These are phyloP conservation scores for Pempheris klunzingeri DNA, from an alignment of 2,797 vertebrate species.

Conservation along the genomic window DNA sequence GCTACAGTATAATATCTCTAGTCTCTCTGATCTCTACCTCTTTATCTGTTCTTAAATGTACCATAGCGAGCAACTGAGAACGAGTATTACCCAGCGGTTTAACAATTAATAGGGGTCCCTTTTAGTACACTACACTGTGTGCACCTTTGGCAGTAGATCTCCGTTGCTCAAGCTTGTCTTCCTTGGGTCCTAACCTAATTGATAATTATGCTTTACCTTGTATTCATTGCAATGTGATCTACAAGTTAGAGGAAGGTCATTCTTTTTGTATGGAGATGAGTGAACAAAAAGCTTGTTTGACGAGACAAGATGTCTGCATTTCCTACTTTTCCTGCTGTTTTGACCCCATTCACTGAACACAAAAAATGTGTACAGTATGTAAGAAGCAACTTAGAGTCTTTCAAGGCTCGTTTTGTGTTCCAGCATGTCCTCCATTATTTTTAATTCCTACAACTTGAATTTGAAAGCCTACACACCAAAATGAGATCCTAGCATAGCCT, in stretches of 20 bases:
- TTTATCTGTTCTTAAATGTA: too few species aligned
- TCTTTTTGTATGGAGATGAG: not conserved
- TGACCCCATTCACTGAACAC: not conserved
- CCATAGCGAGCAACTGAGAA: too few species aligned
- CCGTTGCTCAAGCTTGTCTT: too few species aligned
- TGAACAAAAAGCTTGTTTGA: not conserved
- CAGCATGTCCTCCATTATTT: not conserved
- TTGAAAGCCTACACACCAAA: not conserved
- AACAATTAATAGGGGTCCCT: too few species aligned
- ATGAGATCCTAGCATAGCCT: not conserved
- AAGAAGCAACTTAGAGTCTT: not conserved
- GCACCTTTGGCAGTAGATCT: too few species aligned
- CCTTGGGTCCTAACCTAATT: too few species aligned
- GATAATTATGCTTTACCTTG: constrained; percentile 5
- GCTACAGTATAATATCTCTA: too few species aligned
- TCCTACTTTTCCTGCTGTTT: not conserved
- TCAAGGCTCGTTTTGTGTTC: constrained; percentile 8
- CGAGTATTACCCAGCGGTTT: too few species aligned
- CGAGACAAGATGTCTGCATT: not conserved
- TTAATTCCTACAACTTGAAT: constrained; percentile 2
- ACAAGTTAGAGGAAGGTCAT: not conserved
- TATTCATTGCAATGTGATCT: not conserved
- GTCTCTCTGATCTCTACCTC: too few species aligned
- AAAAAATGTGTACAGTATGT: not conserved
- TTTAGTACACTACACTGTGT: too few species aligned